These are phyloP conservation scores for Sparus aurata DNA, from an alignment of 2,797 vertebrate genomes.

Conservation along the genomic window DNA sequence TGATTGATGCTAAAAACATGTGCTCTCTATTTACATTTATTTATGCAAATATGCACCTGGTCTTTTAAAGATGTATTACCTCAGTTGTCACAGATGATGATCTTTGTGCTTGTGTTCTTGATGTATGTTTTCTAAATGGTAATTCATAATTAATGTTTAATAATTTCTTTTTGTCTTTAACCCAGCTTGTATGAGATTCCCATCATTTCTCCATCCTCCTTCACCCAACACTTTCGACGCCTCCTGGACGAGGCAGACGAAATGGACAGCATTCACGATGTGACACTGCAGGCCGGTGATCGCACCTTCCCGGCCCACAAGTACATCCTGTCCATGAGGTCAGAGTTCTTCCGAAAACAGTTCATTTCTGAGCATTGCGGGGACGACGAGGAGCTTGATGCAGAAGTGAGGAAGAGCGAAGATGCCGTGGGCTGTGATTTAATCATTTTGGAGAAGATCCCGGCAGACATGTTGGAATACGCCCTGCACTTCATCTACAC, in stretches of 20 bases:
- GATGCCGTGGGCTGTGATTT: constrained; percentile 93
- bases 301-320: constrained; percentile 93
- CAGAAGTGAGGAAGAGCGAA: constrained; percentile 86
- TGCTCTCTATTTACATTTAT: not conserved
- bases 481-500: constrained; percentile 94
- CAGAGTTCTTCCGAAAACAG: constrained; percentile 92
- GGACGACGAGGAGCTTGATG: constrained; percentile 75
- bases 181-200: constrained; percentile 96
- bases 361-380: constrained; percentile 82
- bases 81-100: not conserved
- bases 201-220: constrained; percentile 89
- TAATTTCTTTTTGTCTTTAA: constrained; percentile 20
- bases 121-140: not conserved
- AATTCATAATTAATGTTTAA: not conserved
- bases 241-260: constrained; percentile 92
- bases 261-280: constrained; percentile 95
- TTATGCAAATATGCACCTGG: not conserved
- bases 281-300: constrained; percentile 93
- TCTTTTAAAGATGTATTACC: not conserved
- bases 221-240: constrained; percentile 90
- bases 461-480: constrained; percentile 90
- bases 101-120: not conserved
- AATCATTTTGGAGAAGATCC: constrained; percentile 91
- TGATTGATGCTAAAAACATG: not conserved
- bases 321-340: constrained; percentile 92